phyloP scores from a whole-genome alignment of 2,113 vertebrate species.

The Chamaetylas fuelleborni region DNA sequence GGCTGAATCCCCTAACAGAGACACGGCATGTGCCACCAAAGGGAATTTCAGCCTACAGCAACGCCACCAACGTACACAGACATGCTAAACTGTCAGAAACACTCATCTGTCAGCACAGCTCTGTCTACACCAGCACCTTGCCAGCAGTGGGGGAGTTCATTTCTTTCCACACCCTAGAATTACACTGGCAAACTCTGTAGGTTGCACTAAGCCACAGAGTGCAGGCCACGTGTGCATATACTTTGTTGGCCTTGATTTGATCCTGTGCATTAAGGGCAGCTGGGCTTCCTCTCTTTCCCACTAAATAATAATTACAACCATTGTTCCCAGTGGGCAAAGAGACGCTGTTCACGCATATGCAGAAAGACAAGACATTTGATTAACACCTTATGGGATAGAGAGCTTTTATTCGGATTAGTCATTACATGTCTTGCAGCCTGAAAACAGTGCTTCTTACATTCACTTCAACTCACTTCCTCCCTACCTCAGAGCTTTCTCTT shows the following conservation, averaged over 20 bases:
- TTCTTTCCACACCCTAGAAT: slow-evolving; percentile 66
- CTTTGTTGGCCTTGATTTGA: slow-evolving; percentile 68
- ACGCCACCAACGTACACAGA: slow-evolving; percentile 1
- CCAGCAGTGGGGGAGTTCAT: slow-evolving; percentile 49
- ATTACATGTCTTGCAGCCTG: slow-evolving; percentile 22
- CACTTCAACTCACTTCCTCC: slow-evolving; percentile 29
- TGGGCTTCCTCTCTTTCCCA: slow-evolving; percentile 45
- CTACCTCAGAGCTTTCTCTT: background rate
- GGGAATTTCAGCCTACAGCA: slow-evolving; percentile 7
- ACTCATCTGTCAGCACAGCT: slow-evolving; percentile 51
- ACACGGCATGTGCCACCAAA: background rate
- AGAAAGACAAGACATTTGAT: slow-evolving; percentile 41
- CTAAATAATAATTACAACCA: slow-evolving; percentile 50
- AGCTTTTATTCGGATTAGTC: slow-evolving; percentile 49
- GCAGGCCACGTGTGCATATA: background rate
- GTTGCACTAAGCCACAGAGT: slow-evolving; percentile 39
- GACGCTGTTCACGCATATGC: background rate
- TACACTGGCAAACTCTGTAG: slow-evolving; percentile 49
- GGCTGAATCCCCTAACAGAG: background rate
- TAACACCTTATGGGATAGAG: slow-evolving; percentile 40
- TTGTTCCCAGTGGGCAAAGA: slow-evolving; percentile 50
- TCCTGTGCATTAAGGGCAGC: slow-evolving; percentile 57
- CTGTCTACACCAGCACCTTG: slow-evolving; percentile 48
- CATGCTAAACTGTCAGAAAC: slow-evolving; percentile 50
- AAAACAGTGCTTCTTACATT: slow-evolving; percentile 32